A percentile compares a stretch with the other conserved stretches of the same genome.
Evolutionary conservation across 2,888 invertebrate species (phyloP).

Genomic region (Cheilosia vernalis): DNA sequence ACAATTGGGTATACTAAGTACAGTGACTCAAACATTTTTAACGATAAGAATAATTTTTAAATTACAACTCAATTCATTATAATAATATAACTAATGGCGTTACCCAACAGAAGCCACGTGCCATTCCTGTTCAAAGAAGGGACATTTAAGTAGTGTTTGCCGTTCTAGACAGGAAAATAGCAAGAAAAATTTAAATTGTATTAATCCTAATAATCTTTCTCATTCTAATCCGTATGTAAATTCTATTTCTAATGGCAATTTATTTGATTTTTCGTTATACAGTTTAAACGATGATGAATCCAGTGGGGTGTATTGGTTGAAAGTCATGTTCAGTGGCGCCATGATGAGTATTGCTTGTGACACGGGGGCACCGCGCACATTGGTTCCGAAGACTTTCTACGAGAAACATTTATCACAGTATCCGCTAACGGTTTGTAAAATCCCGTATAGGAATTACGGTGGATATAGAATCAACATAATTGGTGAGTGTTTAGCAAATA

Average conservation of each 20-base stretch:
- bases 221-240: slow-evolving; percentile 11
- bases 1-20: too few relatives aligned
- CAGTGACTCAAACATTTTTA: too few relatives aligned
- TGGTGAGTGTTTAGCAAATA: slow-evolving; percentile 23
- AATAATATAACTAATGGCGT: too few relatives aligned
- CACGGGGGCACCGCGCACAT: slow-evolving; percentile 15
- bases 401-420: slow-evolving; percentile 14
- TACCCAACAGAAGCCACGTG: not conserved
- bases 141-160: slow-evolving; percentile 22
- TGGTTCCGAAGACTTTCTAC: slow-evolving; percentile 26
- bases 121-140: slow-evolving; percentile 16
- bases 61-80: too few relatives aligned
- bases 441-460: slow-evolving; percentile 18
- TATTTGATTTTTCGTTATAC: slow-evolving; percentile 28
- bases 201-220: slow-evolving; percentile 21
- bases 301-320: slow-evolving; percentile 22
- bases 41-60: too few relatives aligned
- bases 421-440: slow-evolving; percentile 9
- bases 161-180: not conserved
- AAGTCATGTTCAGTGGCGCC: slow-evolving; percentile 8
- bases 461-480: slow-evolving; percentile 12
- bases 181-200: slow-evolving; percentile 20
- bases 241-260: slow-evolving; percentile 27
- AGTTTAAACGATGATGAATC: slow-evolving; percentile 23
- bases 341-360: slow-evolving; percentile 21